Conservation (phyloP, 1,140 invertebrate genomes). For the Drosophila athabasca region DNA sequence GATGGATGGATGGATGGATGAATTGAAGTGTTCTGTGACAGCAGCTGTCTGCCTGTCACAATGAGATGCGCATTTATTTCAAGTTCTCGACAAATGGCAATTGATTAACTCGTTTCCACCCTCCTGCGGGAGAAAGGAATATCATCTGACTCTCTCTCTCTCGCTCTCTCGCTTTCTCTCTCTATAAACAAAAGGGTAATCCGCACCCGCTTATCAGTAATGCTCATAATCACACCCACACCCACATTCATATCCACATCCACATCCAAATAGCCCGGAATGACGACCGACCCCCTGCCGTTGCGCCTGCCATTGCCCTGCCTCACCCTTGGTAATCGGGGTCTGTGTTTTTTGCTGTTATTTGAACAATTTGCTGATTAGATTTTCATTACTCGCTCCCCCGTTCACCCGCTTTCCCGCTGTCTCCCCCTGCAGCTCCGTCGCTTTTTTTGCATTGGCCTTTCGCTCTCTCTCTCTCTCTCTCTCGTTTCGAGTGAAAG, state of each 20-base stretch:
- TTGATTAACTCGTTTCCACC: conserved; percentile 56
- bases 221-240: conserved; percentile 37
- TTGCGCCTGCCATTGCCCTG: neutral
- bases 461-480: neutral
- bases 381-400: conserved; percentile 56
- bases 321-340: conserved; percentile 17
- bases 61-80: conserved; percentile 55
- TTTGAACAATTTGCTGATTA: conserved; percentile 79
- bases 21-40: conserved; percentile 4
- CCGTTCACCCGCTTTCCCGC: neutral
- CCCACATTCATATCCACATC: neutral
- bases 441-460: too few relatives aligned
- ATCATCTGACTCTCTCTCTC: conserved; percentile 16
- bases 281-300: conserved; percentile 10
- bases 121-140: conserved; percentile 8
- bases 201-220: conserved; percentile 26
- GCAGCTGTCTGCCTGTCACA: conserved; percentile 29
- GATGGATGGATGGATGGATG: conserved; percentile 2
- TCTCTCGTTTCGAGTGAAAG: conserved; percentile 10
- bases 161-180: neutral
- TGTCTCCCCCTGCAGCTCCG: too few relatives aligned
- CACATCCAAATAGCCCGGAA: conserved; percentile 17
- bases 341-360: conserved; percentile 66
- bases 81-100: conserved; percentile 45
- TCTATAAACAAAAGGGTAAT: conserved; percentile 4